A percentile compares a stretch with the other conserved stretches of the same genome.
These are phyloP conservation scores for Pollimyrus isidori DNA, from an alignment of 2,113 vertebrate species.

Conservation along the genomic window DNA sequence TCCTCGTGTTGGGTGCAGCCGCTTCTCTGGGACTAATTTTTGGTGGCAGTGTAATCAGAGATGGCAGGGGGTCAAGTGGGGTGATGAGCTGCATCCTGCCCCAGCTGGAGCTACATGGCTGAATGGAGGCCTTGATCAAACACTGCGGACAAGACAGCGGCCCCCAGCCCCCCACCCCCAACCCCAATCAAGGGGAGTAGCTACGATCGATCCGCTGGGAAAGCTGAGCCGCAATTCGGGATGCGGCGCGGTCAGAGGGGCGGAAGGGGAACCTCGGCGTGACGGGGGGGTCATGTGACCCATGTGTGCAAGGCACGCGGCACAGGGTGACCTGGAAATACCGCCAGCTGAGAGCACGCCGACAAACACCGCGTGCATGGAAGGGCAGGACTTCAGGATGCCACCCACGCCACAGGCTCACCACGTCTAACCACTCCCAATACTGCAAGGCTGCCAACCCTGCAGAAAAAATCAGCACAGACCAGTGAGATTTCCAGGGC, in stretches of 20 bases:
- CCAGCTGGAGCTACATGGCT: conserved; percentile 54
- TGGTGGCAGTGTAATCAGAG: conserved; percentile 49
- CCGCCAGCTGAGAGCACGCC: background rate
- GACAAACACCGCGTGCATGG: background rate
- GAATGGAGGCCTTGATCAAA: conserved; percentile 48
- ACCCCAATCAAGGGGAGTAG: background rate
- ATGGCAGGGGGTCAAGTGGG: conserved; percentile 71
- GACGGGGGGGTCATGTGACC: background rate
- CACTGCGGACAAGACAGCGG: background rate
- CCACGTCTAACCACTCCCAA: background rate
- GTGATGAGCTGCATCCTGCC: conserved; percentile 57
- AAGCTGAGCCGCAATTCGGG: background rate
- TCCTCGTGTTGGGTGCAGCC: background rate
- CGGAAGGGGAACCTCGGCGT: background rate
- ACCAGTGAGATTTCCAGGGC: background rate
- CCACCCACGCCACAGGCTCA: background rate
- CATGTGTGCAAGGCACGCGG: background rate
- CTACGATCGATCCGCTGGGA: background rate
- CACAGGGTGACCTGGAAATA: background rate
- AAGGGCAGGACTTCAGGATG: background rate
- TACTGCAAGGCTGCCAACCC: background rate
- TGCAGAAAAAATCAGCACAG: background rate
- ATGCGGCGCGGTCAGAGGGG: background rate
- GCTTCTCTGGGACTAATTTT: conserved; percentile 33
- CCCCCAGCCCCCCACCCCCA: background rate